These are phyloP conservation scores for Synanthedon myopaeformis DNA, from an alignment of 2,888 invertebrate species.

Conservation along the genomic window DNA sequence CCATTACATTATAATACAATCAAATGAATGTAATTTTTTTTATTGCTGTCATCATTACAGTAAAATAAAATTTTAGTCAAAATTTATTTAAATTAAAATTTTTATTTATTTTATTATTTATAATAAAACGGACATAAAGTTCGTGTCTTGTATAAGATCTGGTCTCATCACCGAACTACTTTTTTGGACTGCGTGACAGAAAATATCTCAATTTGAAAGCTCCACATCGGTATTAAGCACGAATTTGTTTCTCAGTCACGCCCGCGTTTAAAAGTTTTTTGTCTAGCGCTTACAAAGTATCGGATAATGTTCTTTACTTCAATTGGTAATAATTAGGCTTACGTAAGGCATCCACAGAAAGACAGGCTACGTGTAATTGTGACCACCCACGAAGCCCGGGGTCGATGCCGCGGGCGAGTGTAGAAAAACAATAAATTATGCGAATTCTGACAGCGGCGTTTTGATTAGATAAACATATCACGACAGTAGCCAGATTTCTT, in stretches of 20 bases:
- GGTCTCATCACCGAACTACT: too few relatives aligned
- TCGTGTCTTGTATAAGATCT: too few relatives aligned
- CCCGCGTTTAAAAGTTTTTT: constrained; percentile 29
- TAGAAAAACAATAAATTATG: constrained; percentile 23
- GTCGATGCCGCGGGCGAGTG: constrained; percentile 6
- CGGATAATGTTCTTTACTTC: constrained; percentile 35
- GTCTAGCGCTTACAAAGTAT: constrained; percentile 17
- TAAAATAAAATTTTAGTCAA: too few relatives aligned
- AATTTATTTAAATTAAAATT: too few relatives aligned
- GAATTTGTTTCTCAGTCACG: not conserved
- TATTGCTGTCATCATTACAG: too few relatives aligned
- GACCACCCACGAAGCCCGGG: constrained; percentile 39
- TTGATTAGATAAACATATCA: constrained; percentile 18
- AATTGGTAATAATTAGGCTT: constrained; percentile 46
- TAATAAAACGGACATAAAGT: too few relatives aligned
- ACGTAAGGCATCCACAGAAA: constrained; percentile 22
- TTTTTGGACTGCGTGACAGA: too few relatives aligned
- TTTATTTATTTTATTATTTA: too few relatives aligned
- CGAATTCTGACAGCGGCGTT: constrained; percentile 27
- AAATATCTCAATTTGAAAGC: constrained; percentile 30
- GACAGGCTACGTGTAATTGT: constrained; percentile 31
- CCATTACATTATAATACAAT: too few relatives aligned
- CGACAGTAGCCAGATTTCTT: constrained; percentile 10
- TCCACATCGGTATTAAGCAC: constrained; percentile 17
- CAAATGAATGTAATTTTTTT: too few relatives aligned